Evolutionary conservation across 2,113 vertebrate species (phyloP).

Genomic region (Acinonyx jubatus): DNA sequence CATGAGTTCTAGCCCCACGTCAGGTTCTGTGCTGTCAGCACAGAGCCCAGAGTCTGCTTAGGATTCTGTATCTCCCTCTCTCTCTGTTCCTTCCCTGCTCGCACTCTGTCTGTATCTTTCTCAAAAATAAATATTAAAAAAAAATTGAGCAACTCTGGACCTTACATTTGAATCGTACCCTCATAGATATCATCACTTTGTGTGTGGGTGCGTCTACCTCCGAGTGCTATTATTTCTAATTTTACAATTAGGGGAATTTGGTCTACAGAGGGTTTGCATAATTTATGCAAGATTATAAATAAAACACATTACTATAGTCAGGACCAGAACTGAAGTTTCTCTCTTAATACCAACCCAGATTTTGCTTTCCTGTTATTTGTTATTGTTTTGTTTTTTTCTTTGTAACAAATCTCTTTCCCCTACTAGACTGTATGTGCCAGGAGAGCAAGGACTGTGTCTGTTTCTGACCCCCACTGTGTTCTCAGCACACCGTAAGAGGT

Average conservation of each 20-base stretch:
- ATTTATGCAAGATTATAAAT: neutral
- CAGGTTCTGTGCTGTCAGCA: too few relatives aligned
- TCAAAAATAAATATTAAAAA: too few relatives aligned
- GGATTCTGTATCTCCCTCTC: too few relatives aligned
- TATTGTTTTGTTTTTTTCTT: neutral
- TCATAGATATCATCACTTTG: neutral
- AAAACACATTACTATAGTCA: neutral
- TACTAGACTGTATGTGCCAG: too few relatives aligned
- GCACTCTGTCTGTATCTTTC: too few relatives aligned
- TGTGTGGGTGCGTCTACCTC: too few relatives aligned
- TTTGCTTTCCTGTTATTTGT: neutral
- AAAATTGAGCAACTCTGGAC: neutral
- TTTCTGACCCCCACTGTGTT: neutral
- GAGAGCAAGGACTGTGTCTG: neutral
- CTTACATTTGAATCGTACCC: neutral
- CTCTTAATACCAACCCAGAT: neutral
- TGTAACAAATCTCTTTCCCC: neutral
- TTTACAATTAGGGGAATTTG: neutral
- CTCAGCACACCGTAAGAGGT: neutral
- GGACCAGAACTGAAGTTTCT: neutral
- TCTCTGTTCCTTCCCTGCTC: too few relatives aligned
- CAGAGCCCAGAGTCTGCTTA: too few relatives aligned
- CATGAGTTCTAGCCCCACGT: too few relatives aligned
- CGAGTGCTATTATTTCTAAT: neutral
- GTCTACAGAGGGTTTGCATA: neutral